phyloP scores from a whole-genome alignment of 2,113 vertebrate species.

The Balaenoptera acutorostrata region DNA sequence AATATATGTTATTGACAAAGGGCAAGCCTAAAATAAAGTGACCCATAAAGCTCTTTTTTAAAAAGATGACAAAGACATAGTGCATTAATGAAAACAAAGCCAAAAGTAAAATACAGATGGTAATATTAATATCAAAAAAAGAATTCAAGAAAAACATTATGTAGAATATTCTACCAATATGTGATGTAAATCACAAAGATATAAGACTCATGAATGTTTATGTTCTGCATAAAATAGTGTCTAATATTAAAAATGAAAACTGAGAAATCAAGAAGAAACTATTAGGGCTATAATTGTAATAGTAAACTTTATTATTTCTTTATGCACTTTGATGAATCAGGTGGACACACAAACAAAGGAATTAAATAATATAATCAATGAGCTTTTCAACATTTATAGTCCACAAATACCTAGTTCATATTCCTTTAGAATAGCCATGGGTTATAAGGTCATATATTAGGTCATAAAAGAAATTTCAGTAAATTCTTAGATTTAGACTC shows the following conservation, averaged over 20 bases:
- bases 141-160: neutral
- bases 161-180: neutral
- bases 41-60: neutral
- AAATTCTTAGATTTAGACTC: neutral
- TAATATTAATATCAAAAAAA: neutral
- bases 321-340: neutral
- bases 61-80: neutral
- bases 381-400: neutral
- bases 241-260: constrained; percentile 22
- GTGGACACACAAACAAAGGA: neutral
- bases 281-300: neutral
- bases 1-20: neutral
- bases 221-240: neutral
- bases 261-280: constrained; percentile 3
- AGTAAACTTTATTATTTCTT: neutral
- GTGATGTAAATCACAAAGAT: neutral
- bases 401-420: neutral
- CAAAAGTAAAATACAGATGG: neutral
- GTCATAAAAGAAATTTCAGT: neutral
- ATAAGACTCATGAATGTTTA: neutral
- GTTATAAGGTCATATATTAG: neutral
- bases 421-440: neutral
- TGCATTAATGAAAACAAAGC: neutral
- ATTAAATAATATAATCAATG: constrained; percentile 1
- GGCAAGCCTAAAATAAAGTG: neutral